These are phyloP conservation scores for Vidua macroura DNA, from an alignment of 2,113 vertebrate genomes.

Conservation along the genomic window DNA sequence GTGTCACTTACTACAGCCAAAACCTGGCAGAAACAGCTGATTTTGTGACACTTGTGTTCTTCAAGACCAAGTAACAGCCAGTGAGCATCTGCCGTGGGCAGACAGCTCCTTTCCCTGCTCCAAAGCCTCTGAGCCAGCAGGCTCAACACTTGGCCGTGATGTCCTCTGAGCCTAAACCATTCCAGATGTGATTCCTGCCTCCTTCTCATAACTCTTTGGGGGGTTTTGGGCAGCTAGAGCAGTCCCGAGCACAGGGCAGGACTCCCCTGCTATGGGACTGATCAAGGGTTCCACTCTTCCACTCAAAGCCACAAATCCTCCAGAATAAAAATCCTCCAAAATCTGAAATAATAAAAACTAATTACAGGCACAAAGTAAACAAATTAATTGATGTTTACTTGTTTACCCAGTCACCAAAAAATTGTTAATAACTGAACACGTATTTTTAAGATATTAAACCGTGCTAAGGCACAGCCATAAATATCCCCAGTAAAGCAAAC, in stretches of 20 bases:
- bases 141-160: not conserved
- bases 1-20: not conserved
- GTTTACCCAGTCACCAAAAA: slow-evolving; percentile 30
- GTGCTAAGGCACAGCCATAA: slow-evolving; percentile 46
- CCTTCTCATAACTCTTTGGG: not conserved
- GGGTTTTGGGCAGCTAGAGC: not conserved
- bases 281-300: not conserved
- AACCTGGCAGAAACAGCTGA: slow-evolving; percentile 24
- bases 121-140: not conserved
- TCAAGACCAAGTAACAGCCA: slow-evolving; percentile 18
- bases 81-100: not conserved
- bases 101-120: not conserved
- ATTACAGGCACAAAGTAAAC: slow-evolving; percentile 48
- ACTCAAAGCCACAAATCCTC: not conserved
- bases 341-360: not conserved
- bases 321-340: not conserved
- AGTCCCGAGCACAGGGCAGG: not conserved
- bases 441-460: slow-evolving; percentile 47
- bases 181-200: not conserved
- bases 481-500: slow-evolving; percentile 68
- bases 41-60: not conserved
- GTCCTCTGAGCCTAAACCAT: not conserved
- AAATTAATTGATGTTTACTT: slow-evolving; percentile 62
- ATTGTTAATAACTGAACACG: slow-evolving; percentile 57
- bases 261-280: not conserved